Conservation (phyloP, 2,113 vertebrate species). For the Microtus montanus region DNA sequence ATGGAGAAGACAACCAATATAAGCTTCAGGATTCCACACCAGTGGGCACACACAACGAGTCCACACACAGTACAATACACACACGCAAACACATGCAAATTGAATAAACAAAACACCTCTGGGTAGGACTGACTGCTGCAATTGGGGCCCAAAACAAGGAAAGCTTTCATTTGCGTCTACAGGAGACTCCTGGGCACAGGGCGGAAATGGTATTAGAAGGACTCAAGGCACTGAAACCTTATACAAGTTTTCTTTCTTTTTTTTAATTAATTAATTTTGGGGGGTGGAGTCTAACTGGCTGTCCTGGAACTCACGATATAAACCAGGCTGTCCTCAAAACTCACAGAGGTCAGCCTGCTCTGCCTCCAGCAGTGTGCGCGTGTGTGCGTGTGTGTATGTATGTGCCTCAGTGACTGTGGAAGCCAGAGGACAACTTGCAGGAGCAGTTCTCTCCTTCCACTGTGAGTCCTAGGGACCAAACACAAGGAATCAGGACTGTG, state of each 20-base stretch:
- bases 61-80: neutral
- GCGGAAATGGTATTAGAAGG: too few species aligned
- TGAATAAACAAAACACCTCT: neutral
- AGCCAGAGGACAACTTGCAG: neutral
- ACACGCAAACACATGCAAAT: neutral
- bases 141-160: neutral
- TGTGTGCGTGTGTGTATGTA: neutral
- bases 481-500: neutral
- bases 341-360: neutral
- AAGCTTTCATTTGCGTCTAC: neutral
- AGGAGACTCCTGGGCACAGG: neutral
- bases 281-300: neutral
- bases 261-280: neutral
- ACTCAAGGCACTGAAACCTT: neutral
- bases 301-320: neutral
- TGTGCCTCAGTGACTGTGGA: neutral
- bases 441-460: neutral
- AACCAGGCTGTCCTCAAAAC: neutral
- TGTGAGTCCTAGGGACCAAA: neutral
- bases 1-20: neutral
- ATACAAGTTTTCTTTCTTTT: neutral
- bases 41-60: neutral
- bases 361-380: neutral
- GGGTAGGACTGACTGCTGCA: neutral
- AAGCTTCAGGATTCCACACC: neutral